Conservation (phyloP, 1,140 invertebrate genomes). For the Andricus grossulariae region DNA sequence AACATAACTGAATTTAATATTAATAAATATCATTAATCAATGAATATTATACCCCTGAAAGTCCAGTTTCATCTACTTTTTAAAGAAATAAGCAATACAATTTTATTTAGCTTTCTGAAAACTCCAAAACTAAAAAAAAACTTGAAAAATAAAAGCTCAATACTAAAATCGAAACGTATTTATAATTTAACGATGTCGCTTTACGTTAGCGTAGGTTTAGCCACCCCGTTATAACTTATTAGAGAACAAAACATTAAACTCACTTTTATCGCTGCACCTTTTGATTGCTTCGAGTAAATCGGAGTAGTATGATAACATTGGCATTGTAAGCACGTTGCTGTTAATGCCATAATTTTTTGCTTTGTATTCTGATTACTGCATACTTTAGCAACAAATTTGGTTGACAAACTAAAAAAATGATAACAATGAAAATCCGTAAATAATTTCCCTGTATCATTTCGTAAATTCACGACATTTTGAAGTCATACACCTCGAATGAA, state of each 20-base stretch:
- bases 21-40: too few species aligned
- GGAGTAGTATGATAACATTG: conserved; percentile 57
- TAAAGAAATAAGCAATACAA: too few species aligned
- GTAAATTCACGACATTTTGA: not conserved
- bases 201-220: too few species aligned
- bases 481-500: conserved; percentile 6
- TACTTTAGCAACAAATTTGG: conserved; percentile 33
- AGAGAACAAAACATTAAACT: conserved; percentile 39
- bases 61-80: too few species aligned
- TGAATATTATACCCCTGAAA: too few species aligned
- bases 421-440: conserved; percentile 21
- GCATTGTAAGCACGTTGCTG: conserved; percentile 44
- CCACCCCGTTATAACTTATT: conserved; percentile 1
- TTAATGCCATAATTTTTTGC: conserved; percentile 28
- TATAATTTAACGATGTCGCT: too few species aligned
- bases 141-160: too few species aligned
- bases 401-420: conserved; percentile 31
- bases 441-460: not conserved
- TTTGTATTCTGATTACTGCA: conserved; percentile 33
- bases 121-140: too few species aligned
- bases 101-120: too few species aligned
- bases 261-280: conserved; percentile 29
- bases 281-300: conserved; percentile 45
- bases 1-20: too few species aligned
- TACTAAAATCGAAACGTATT: too few species aligned